These are phyloP conservation scores for Poecilia gillii DNA, from an alignment of 2,797 vertebrate genomes.

Conservation along the genomic window DNA sequence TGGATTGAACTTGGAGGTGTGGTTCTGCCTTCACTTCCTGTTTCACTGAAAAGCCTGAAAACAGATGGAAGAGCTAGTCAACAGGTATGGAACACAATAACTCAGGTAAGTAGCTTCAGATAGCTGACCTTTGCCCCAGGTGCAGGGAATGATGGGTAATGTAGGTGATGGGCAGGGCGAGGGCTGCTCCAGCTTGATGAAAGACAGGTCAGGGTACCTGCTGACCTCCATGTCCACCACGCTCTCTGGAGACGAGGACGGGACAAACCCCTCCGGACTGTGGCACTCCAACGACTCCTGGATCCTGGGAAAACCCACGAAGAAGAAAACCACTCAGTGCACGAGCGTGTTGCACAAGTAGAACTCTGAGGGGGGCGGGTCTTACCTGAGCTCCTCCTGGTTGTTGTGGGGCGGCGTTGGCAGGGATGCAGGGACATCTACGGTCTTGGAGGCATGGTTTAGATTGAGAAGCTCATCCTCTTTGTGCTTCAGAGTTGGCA, in stretches of 20 bases:
- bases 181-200: slow-evolving; percentile 90
- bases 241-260: slow-evolving; percentile 96
- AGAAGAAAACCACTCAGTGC: background rate
- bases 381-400: slow-evolving; percentile 93
- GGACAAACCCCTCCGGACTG: slow-evolving; percentile 89
- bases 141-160: slow-evolving; percentile 90
- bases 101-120: too few relatives aligned
- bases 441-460: slow-evolving; percentile 88
- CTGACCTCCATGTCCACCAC: slow-evolving; percentile 90
- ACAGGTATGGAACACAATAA: background rate
- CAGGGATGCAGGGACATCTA: slow-evolving; percentile 95
- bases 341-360: background rate
- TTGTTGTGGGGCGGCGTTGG: slow-evolving; percentile 98
- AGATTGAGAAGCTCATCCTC: slow-evolving; percentile 88
- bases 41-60: slow-evolving; percentile 86
- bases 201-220: slow-evolving; percentile 90
- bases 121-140: slow-evolving; percentile 86
- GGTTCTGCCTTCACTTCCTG: slow-evolving; percentile 92
- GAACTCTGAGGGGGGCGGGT: background rate
- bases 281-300: slow-evolving; percentile 86
- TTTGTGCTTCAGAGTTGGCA: slow-evolving; percentile 82
- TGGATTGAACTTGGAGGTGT: slow-evolving; percentile 80
- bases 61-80: background rate
- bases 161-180: slow-evolving; percentile 91
- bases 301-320: slow-evolving; percentile 70